Evolutionary conservation across 2,888 invertebrate genomes (phyloP), one percentile per base, ranked within the genome.

Genomic region (Lampropteryx suffumata): DNA sequence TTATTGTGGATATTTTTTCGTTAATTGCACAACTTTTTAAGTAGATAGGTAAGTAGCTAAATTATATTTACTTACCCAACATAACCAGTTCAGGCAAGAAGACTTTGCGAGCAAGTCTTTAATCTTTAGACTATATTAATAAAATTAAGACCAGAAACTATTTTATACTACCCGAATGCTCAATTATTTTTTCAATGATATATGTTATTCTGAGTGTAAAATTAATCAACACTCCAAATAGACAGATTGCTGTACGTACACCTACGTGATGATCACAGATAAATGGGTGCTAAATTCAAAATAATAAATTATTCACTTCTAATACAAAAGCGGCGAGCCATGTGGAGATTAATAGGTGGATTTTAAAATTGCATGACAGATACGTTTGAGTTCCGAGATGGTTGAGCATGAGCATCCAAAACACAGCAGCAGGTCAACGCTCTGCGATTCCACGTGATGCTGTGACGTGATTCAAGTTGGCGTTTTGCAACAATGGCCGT

Each of bases 381-480:
- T 71, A 64, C 59, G 62, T 57, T 62, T 65, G 61, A 64, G 68
- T 42, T 39, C 36, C n/a, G 58, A 66, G 67, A 64, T 69, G 69
- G 69, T 65, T 70, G 59, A 69, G 73, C 24, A 83, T 70, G 59
- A 69, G 73, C 24, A 83, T 82, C 84, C 84, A 88, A 89, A 90
- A 89, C 87, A 88, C 62, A 61, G 65, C 62, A 61, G 65, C 71
- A 70, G 89, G 88, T 88, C 89, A 87, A 79, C 71, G 89, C 72
- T 74, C 88, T 70, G 62, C 36, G 66, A 64, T 64, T 71, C 71
- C 86, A 85, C 86, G 88, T 89, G 89, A 89, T 73, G 57, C 67
- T 69, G 71, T 84, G 84, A 83, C 83, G 85, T 71, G 67, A 69
- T 67, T 66, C 60, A 62, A 50, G 55, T 52, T 39, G 54, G 57